These are phyloP conservation scores for Diabrotica virgifera DNA, from an alignment of 1,140 invertebrate species.

Conservation along the genomic window DNA sequence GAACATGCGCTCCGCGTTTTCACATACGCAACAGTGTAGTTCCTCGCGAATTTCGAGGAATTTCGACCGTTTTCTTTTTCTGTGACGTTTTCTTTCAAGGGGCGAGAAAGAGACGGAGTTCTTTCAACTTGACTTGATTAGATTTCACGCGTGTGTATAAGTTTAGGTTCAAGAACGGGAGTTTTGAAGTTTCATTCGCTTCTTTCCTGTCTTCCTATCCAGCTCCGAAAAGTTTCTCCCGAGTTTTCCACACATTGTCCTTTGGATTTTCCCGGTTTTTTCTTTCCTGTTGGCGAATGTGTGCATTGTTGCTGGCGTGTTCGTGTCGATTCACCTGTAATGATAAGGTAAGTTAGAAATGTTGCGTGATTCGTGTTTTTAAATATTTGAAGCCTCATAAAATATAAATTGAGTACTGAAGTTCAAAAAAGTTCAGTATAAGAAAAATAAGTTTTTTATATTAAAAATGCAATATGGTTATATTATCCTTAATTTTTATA, in stretches of 20 bases:
- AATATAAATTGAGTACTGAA: not conserved
- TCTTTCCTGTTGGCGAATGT: constrained; percentile 6
- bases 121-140: constrained; percentile 23
- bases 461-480: too few relatives aligned
- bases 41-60: constrained; percentile 16
- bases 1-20: constrained; percentile 27
- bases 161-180: constrained; percentile 13
- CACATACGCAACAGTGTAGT: constrained; percentile 17
- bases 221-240: constrained; percentile 1
- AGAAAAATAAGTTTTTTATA: too few relatives aligned
- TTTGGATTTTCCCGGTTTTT: constrained; percentile 3
- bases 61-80: constrained; percentile 18
- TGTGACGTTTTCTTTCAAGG: not conserved
- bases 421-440: too few relatives aligned
- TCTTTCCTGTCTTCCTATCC: constrained; percentile 4
- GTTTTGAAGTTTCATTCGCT: constrained; percentile 12
- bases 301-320: constrained; percentile 1
- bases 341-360: constrained; percentile 8
- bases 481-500: too few relatives aligned
- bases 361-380: not conserved
- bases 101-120: constrained; percentile 21
- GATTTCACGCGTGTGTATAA: constrained; percentile 24
- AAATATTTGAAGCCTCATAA: not conserved
- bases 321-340: constrained; percentile 8
- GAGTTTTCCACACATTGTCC: not conserved